Percentiles rank a stretch among this genome's conserved stretches.
phyloP scores from a whole-genome alignment of 2,113 vertebrate species.

The Mustelus asterias region DNA sequence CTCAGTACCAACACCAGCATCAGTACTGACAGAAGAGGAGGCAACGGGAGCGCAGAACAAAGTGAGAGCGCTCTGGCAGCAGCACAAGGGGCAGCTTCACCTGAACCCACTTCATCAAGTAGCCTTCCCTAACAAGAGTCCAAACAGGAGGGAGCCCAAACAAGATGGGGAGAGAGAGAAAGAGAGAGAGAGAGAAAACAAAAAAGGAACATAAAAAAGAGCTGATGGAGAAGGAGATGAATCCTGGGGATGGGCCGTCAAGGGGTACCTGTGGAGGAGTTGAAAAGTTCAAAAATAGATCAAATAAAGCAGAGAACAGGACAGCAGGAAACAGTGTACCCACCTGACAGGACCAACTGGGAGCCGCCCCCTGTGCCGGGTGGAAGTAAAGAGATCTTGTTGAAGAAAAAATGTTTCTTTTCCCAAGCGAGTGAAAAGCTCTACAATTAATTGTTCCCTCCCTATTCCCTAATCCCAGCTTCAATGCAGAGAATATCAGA shows the following conservation, averaged over 20 bases:
- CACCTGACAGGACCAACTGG: too few relatives aligned
- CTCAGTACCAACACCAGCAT: not conserved
- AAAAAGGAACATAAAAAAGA: not conserved
- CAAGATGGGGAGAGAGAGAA: not conserved
- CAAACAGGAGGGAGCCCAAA: not conserved
- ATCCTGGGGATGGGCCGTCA: not conserved
- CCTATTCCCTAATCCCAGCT: too few relatives aligned
- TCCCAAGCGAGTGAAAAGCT: too few relatives aligned
- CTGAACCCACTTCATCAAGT: not conserved
- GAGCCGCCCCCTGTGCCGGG: too few relatives aligned
- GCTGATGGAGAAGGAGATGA: not conserved
- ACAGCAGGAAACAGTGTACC: too few relatives aligned
- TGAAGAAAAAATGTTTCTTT: too few relatives aligned
- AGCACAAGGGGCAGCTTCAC: not conserved
- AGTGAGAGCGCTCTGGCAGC: not conserved
- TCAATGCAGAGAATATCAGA: too few relatives aligned
- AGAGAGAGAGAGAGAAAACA: not conserved
- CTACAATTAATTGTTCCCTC: too few relatives aligned
- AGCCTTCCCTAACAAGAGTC: not conserved
- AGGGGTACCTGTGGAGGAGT: not conserved
- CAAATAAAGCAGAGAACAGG: too few relatives aligned
- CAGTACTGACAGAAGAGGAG: not conserved
- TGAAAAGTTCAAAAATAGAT: too few relatives aligned
- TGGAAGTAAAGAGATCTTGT: too few relatives aligned
- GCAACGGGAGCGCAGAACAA: not conserved